Evolutionary conservation across 2,797 vertebrate genomes (phyloP).

Genomic region (Syngnathus acus): DNA sequence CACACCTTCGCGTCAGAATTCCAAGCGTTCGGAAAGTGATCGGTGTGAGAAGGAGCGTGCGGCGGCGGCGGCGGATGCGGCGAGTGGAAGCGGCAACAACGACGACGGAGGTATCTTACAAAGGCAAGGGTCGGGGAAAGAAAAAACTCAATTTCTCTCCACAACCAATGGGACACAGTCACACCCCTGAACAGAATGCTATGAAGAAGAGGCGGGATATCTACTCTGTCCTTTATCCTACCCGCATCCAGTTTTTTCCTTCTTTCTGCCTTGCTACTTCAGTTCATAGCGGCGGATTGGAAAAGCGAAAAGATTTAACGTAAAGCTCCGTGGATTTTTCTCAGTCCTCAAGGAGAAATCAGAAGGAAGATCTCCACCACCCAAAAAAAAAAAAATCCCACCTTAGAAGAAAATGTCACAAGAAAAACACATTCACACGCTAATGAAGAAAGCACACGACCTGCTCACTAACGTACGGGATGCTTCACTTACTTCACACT

Average conservation of each 20-base stretch:
- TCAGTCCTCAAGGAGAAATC: slow-evolving; percentile 22
- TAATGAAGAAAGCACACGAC: slow-evolving; percentile 48
- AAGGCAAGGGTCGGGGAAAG: slow-evolving; percentile 77
- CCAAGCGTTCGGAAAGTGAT: slow-evolving; percentile 76
- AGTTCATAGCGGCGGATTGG: slow-evolving; percentile 32
- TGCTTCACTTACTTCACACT: slow-evolving; percentile 14
- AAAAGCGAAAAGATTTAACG: slow-evolving; percentile 19
- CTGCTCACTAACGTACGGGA: slow-evolving; percentile 22
- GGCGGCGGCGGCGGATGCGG: slow-evolving; percentile 15
- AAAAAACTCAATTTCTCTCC: slow-evolving; percentile 83
- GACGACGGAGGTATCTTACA: slow-evolving; percentile 57
- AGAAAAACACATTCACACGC: slow-evolving; percentile 20
- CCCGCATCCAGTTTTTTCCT: slow-evolving; percentile 32
- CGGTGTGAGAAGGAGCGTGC: slow-evolving; percentile 54
- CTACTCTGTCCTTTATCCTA: slow-evolving; percentile 21
- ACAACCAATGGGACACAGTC: slow-evolving; percentile 84
- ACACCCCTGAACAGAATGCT: slow-evolving; percentile 71
- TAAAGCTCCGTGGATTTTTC: slow-evolving; percentile 15
- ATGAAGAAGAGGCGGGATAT: slow-evolving; percentile 27
- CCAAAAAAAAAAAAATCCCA: slow-evolving; percentile 17
- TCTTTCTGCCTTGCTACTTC: slow-evolving; percentile 36
- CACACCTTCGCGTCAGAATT: slow-evolving; percentile 78
- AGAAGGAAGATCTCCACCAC: neutral
- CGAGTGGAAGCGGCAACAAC: slow-evolving; percentile 33
- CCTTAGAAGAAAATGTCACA: slow-evolving; percentile 17